These are phyloP conservation scores for Escarpia spicata DNA, from an alignment of 2,888 invertebrate species.

Conservation along the genomic window DNA sequence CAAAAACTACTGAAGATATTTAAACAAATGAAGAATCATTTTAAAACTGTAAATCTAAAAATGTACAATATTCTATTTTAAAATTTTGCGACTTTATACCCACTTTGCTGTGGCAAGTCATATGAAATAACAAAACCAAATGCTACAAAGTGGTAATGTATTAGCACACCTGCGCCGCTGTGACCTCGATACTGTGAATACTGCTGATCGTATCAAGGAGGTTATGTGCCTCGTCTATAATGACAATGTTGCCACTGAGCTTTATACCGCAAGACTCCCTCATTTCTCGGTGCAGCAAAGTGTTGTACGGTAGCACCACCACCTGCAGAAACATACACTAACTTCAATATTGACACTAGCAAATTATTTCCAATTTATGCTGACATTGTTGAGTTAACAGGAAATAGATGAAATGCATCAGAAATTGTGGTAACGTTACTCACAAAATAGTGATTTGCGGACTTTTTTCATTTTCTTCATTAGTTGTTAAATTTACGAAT, in stretches of 20 bases:
- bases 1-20: too few relatives aligned
- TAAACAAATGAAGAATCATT: too few relatives aligned
- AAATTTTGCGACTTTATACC: too few relatives aligned
- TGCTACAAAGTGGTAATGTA: background rate
- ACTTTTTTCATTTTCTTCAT: too few relatives aligned
- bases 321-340: slow-evolving; percentile 64
- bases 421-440: too few relatives aligned
- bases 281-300: slow-evolving; percentile 81
- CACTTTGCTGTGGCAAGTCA: background rate
- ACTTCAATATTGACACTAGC: background rate
- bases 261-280: slow-evolving; percentile 78
- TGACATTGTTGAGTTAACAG: background rate
- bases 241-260: slow-evolving; percentile 78
- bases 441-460: too few relatives aligned
- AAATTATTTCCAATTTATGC: background rate
- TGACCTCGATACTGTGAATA: slow-evolving; percentile 83
- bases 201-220: slow-evolving; percentile 88
- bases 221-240: slow-evolving; percentile 96
- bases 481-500: too few relatives aligned
- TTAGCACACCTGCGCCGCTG: slow-evolving; percentile 70
- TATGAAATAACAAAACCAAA: background rate
- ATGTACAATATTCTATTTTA: too few relatives aligned
- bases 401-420: background rate
- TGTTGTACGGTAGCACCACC: slow-evolving; percentile 75
- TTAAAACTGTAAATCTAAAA: too few relatives aligned